Evolutionary conservation across 2,113 vertebrate genomes (phyloP), one percentile per base, ranked within the genome.

Genomic region (Merops nubicus): DNA sequence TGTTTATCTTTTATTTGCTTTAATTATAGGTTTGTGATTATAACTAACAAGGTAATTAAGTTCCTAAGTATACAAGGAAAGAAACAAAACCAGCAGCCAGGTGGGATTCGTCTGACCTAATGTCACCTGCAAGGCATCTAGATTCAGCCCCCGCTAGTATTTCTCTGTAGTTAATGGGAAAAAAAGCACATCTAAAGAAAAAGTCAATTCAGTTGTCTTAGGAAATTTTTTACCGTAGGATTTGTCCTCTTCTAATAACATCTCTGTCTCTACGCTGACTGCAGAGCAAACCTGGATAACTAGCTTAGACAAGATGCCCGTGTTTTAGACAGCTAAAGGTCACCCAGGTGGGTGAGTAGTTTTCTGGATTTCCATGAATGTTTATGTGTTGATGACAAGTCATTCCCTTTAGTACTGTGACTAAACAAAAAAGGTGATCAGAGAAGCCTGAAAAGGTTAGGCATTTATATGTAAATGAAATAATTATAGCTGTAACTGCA

Each of bases 11-110:
- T 91, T 82, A 90, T 80, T 78, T 3, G 18, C 89, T 93, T 94
- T 96, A 95, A 93, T 96, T 82, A 90, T 48, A 67, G 53, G 54
- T 82, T 85, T 87, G 36, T 88, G 69, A 67, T 96, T 96, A 77
- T 62, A 90, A 85, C 18, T 95, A 94, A 84, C 36, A 85, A 75
- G 62, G 57, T 93, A 93, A 96, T 91, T 93, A 50, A 51, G 57
- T 72, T 91, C 69, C 17, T 82, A 85, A 89, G 53, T 62, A 53
- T 18, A 50, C 1, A 6, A 82, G n/a, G 42, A 42, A 81, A 70
- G 64, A 94, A 62, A 73, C 25, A 80, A 76, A 93, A 79, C 6
- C 34, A 89, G 56, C 50, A 92, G 9, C 45, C 92, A 93, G 79
- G 75, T 95, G 95, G 85, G 63, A 77, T 83, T 86, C 79, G 94